Percentiles rank a stretch among this genome's conserved stretches.
phyloP scores from a whole-genome alignment of 2,113 vertebrate genomes.

The Muntiacus reevesi region DNA sequence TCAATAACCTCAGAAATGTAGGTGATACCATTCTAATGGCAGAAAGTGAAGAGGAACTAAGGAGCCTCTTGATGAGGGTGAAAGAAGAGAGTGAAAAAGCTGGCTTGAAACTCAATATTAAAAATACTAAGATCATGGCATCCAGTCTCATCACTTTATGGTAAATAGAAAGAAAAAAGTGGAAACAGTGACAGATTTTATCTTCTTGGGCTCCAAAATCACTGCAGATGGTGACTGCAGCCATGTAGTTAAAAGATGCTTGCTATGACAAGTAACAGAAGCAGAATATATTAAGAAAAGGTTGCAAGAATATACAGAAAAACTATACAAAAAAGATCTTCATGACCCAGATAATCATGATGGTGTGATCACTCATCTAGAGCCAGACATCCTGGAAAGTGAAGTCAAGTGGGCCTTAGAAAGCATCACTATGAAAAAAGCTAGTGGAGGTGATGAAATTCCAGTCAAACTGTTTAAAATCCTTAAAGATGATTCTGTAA shows the following conservation, averaged over 20 bases:
- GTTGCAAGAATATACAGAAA: not conserved
- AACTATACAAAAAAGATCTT: not conserved
- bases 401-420: not conserved
- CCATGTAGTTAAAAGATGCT: not conserved
- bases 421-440: not conserved
- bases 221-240: not conserved
- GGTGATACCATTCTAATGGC: not conserved
- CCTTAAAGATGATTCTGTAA: not conserved
- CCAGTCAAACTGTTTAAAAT: not conserved
- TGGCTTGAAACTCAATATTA: not conserved
- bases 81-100: not conserved
- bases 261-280: not conserved
- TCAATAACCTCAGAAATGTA: not conserved
- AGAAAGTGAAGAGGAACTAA: not conserved
- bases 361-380: not conserved
- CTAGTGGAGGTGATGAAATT: not conserved
- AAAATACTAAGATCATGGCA: not conserved
- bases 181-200: not conserved
- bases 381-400: not conserved
- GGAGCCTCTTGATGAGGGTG: not conserved
- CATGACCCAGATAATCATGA: not conserved
- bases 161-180: not conserved
- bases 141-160: not conserved
- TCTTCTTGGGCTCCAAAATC: not conserved
- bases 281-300: not conserved